These are phyloP conservation scores for Myotis myotis DNA, from an alignment of 2,797 vertebrate genomes.

Conservation along the genomic window DNA sequence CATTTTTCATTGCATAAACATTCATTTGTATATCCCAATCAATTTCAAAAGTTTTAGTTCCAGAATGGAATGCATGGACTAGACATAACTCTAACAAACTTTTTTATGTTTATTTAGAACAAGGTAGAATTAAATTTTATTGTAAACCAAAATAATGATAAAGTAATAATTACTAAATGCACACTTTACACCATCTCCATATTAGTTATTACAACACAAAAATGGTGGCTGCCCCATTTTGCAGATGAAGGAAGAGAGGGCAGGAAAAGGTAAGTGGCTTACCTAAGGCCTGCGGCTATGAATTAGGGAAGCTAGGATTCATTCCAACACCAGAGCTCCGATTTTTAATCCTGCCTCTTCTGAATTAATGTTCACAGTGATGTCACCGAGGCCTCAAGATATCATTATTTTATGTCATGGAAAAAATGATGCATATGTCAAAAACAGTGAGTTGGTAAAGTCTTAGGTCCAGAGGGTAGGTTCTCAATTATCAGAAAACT, in stretches of 20 bases:
- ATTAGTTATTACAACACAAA: not conserved
- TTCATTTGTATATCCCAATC: not conserved
- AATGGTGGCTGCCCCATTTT: not conserved
- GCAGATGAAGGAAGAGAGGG: not conserved
- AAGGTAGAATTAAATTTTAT: not conserved
- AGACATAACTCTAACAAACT: not conserved
- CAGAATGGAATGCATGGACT: not conserved
- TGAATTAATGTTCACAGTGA: not conserved
- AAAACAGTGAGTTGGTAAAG: not conserved
- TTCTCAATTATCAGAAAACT: not conserved
- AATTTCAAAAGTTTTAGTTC: not conserved
- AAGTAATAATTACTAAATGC: not conserved
- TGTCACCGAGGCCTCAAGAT: not conserved
- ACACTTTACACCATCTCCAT: not conserved
- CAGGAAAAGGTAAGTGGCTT: not conserved
- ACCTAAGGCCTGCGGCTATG: rapidly evolving
- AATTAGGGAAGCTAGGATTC: not conserved
- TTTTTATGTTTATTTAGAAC: not conserved
- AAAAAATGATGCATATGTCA: not conserved
- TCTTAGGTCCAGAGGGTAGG: not conserved
- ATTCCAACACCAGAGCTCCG: not conserved
- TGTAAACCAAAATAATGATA: not conserved
- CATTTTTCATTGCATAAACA: not conserved
- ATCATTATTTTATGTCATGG: not conserved
- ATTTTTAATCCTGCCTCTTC: not conserved